Evolutionary conservation across 2,113 vertebrate genomes (phyloP).

Genomic region (Carettochelys insculpta): DNA sequence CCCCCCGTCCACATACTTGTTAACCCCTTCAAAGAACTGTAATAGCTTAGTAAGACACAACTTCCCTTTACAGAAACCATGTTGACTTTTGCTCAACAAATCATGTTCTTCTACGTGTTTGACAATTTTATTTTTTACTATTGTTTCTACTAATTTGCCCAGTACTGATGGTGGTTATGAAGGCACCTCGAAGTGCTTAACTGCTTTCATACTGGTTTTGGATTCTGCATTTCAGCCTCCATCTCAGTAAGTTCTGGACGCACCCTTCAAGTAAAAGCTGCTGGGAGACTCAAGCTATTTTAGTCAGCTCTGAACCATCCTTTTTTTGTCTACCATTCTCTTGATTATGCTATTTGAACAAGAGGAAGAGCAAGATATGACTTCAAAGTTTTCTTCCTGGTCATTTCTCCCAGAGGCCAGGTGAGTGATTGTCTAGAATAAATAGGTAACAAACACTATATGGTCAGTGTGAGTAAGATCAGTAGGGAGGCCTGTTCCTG

Average conservation of each 20-base stretch:
- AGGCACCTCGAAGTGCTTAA: background rate
- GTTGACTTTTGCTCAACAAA: too few relatives aligned
- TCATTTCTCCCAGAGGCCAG: background rate
- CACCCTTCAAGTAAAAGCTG: background rate
- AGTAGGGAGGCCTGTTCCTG: background rate
- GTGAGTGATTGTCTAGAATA: background rate
- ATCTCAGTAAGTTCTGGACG: accelerated
- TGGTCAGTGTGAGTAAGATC: background rate
- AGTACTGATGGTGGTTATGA: too few relatives aligned
- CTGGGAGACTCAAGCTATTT: background rate
- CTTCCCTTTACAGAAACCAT: too few relatives aligned
- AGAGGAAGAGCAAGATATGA: background rate
- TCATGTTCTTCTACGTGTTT: too few relatives aligned
- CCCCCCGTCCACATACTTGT: too few relatives aligned
- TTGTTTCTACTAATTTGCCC: too few relatives aligned
- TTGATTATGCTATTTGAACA: background rate
- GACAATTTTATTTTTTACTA: too few relatives aligned
- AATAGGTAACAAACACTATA: background rate
- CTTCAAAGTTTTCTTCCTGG: background rate
- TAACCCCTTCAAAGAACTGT: too few relatives aligned
- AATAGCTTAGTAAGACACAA: too few relatives aligned
- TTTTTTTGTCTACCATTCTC: background rate
- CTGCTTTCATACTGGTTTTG: background rate
- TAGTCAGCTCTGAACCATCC: background rate
- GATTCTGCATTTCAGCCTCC: background rate